Evolutionary conservation across 2,888 invertebrate species (phyloP), one percentile per base, ranked within the genome.

Genomic region (Melanostoma scalare): DNA sequence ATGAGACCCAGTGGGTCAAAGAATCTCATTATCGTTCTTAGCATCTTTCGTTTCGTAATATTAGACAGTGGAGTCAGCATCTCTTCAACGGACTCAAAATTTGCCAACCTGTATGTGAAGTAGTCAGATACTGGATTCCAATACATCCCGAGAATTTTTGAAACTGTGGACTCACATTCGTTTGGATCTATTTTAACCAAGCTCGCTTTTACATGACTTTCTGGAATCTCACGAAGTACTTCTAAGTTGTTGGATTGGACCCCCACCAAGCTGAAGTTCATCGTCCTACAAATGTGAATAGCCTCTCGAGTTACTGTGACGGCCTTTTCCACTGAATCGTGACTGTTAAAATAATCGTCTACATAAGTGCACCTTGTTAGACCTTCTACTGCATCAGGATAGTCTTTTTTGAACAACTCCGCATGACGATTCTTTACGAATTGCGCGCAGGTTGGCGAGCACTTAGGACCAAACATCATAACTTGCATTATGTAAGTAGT

Each of bases 381-480:
- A 6, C 55, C 71, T 40, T 73, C 50, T 8, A 75, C 60, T 20
- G 20, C 20, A 20, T 20, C 20, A 20, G 20, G 2, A 58, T 40
- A 48, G 20, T 58, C 67, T 46, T 63, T 9, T 20, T n/a, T 8
- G n/a, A 42, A 42, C n/a, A 1, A 20, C 1, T 20, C 20, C 20
- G 61, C 67, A 56, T 72, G 78, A 6, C n/a, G 9, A 31, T 68
- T 55, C 10, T 86, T 85, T 2, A 85, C 74, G 60, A 76, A 86
- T 52, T 86, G 86, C 9, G 61, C 60, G 30, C 80, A 52, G n/a
- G 81, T 80, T 2, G 82, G 56, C 9, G 48, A 48, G 74, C 86
- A 86, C 20, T 71, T 79, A 8, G 82, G 77, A 9, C 86, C 82
- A 53, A 86, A 86, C 31, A 77, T 86, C 77, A 86, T 81, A 3